These are phyloP conservation scores for Synergus umbraculus DNA, from an alignment of 2,888 invertebrate genomes.

Conservation along the genomic window DNA sequence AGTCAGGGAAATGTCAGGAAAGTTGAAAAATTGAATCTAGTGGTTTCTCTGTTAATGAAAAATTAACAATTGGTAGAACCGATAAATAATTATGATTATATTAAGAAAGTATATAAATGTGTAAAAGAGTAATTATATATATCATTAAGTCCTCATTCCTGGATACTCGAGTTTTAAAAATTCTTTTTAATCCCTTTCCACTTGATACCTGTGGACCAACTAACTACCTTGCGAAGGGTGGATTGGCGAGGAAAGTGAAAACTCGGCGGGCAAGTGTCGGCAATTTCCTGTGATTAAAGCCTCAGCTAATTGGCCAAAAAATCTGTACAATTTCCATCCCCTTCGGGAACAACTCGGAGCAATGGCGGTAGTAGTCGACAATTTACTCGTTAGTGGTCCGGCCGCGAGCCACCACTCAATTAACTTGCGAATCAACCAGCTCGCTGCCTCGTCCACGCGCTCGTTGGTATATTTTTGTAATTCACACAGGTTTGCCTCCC, in stretches of 20 bases:
- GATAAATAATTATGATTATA: background rate
- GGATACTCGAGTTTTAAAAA: background rate
- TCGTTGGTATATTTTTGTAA: slow-evolving; percentile 64
- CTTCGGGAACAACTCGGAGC: slow-evolving; percentile 41
- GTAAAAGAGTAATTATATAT: background rate
- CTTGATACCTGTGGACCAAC: background rate
- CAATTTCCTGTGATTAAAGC: slow-evolving; percentile 42
- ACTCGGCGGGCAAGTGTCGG: slow-evolving; percentile 37
- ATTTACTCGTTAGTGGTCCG: slow-evolving; percentile 74
- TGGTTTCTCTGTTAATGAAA: too few relatives aligned
- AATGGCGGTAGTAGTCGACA: slow-evolving; percentile 62
- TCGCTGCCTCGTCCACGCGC: slow-evolving; percentile 62
- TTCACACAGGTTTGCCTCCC: slow-evolving; percentile 59
- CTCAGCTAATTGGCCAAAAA: slow-evolving; percentile 67
- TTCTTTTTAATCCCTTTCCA: background rate
- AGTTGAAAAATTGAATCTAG: too few relatives aligned
- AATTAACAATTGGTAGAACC: too few relatives aligned
- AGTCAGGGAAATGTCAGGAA: too few relatives aligned
- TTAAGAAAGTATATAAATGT: background rate
- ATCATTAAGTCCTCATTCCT: background rate
- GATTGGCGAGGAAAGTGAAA: slow-evolving; percentile 39
- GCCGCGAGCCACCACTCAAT: slow-evolving; percentile 71
- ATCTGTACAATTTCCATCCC: slow-evolving; percentile 65
- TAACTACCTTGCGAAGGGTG: slow-evolving; percentile 8
- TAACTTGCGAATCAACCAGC: slow-evolving; percentile 69